Evolutionary conservation across 1,140 invertebrate genomes (phyloP).

Genomic region (Leptoteleia sp.): DNA sequence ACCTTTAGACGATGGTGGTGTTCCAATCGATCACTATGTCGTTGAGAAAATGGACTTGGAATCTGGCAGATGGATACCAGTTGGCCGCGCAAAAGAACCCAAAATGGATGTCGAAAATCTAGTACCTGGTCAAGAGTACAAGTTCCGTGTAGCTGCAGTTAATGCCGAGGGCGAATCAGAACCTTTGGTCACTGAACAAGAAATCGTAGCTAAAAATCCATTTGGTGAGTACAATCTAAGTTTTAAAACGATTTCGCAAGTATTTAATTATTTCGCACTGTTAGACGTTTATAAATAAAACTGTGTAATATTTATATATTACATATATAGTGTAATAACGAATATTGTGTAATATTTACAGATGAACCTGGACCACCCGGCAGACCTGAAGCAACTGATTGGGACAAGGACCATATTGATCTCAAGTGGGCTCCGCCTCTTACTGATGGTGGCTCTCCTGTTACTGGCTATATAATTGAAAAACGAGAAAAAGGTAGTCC

Average conservation of each 20-base stretch:
- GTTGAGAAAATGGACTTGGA: conserved; percentile 95
- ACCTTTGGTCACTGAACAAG: conserved; percentile 92
- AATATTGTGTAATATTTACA: conserved; percentile 66
- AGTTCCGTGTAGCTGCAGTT: conserved; percentile 97
- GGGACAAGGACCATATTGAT: conserved; percentile 96
- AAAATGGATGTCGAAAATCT: conserved; percentile 92
- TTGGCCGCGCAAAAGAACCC: conserved; percentile 89
- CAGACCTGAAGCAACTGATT: conserved; percentile 94
- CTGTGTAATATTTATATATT: too few relatives aligned
- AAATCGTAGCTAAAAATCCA: conserved; percentile 98
- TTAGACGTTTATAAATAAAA: too few relatives aligned
- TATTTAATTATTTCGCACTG: too few relatives aligned
- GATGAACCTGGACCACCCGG: conserved; percentile 93
- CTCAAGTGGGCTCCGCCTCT: conserved; percentile 95
- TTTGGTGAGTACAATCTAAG: conserved; percentile 89
- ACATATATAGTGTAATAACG: too few relatives aligned
- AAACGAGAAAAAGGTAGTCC: conserved; percentile 95
- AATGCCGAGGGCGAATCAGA: conserved; percentile 97
- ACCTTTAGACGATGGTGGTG: conserved; percentile 94
- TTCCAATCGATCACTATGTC: conserved; percentile 94
- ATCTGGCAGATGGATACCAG: conserved; percentile 91
- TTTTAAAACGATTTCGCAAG: too few relatives aligned
- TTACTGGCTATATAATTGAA: conserved; percentile 96
- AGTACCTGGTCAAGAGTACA: conserved; percentile 96
- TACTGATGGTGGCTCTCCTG: conserved; percentile 92